phyloP scores from a whole-genome alignment of 2,888 invertebrate genomes.

The Ormyrus thymus region DNA sequence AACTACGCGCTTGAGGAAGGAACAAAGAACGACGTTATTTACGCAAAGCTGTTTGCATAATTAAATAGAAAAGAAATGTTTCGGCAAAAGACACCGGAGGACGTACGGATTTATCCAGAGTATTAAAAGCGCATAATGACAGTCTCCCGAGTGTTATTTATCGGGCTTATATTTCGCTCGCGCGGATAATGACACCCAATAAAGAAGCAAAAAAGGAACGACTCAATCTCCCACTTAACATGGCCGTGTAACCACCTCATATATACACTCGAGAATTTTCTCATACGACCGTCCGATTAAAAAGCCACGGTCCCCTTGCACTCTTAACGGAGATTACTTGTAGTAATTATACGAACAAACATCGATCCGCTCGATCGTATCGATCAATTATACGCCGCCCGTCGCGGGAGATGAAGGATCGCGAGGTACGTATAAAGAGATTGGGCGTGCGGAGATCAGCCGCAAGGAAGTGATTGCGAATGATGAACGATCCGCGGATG shows the following conservation, averaged over 20 bases:
- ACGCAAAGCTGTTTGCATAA: too few species aligned
- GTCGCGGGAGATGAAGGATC: conserved; percentile 41
- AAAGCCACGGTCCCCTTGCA: neutral
- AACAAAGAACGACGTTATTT: neutral
- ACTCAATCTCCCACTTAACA: conserved; percentile 30
- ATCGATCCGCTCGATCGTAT: conserved; percentile 45
- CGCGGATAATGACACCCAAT: conserved; percentile 34
- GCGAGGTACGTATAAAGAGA: conserved; percentile 38
- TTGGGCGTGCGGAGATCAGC: conserved; percentile 61
- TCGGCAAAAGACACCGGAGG: neutral
- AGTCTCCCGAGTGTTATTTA: conserved; percentile 40
- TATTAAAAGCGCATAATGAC: conserved; percentile 39
- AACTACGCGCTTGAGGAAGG: neutral
- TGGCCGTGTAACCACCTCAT: neutral
- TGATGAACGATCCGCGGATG: conserved; percentile 68
- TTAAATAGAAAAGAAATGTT: too few species aligned
- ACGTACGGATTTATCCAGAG: conserved; percentile 29
- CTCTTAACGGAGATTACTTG: conserved; percentile 29
- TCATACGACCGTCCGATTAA: conserved; percentile 14
- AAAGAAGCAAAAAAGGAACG: conserved; percentile 42
- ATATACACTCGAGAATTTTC: conserved; percentile 14
- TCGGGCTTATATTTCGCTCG: conserved; percentile 16
- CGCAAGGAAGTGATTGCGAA: conserved; percentile 70
- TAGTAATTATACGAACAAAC: conserved; percentile 55
- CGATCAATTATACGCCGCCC: conserved; percentile 54